Conservation (phyloP, 2,113 vertebrate genomes). For the Sylvietta virens region DNA sequence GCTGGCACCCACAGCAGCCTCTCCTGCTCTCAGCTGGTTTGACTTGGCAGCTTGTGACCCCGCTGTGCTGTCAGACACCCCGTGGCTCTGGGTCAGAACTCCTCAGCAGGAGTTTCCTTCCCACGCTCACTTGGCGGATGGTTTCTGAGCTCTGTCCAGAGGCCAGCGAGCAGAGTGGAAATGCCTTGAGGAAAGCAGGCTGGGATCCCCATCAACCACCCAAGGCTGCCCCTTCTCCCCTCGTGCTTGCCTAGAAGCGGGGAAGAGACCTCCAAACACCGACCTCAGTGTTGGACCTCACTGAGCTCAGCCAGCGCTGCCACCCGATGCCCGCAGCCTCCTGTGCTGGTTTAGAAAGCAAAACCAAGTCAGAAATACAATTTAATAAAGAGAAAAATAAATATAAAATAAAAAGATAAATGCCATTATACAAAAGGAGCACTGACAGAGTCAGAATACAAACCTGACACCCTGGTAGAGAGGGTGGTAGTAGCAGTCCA, state of each 20-base stretch:
- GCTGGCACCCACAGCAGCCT: not conserved
- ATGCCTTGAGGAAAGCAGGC: not conserved
- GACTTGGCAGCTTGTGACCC: not conserved
- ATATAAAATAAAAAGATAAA: too few species aligned
- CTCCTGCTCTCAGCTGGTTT: not conserved
- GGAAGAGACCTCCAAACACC: not conserved
- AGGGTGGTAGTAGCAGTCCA: too few species aligned
- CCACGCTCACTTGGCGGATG: not conserved
- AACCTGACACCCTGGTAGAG: too few species aligned
- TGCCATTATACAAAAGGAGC: too few species aligned
- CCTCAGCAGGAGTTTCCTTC: not conserved
- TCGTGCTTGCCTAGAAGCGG: not conserved
- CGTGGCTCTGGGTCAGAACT: not conserved
- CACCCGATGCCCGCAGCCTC: fast-evolving
- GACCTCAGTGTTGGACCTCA: too few species aligned
- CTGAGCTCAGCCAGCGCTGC: not conserved
- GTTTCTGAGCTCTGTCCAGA: not conserved
- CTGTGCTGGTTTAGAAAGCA: too few species aligned
- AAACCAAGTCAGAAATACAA: too few species aligned
- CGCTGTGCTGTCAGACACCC: not conserved
- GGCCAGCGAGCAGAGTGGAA: not conserved
- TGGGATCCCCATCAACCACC: not conserved
- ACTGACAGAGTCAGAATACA: too few species aligned
- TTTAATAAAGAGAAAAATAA: too few species aligned
- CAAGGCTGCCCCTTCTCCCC: not conserved